A percentile compares a stretch with the other conserved stretches of the same genome.
Evolutionary conservation across 2,797 vertebrate genomes (phyloP).

Genomic region (Cirrhinus molitorella): DNA sequence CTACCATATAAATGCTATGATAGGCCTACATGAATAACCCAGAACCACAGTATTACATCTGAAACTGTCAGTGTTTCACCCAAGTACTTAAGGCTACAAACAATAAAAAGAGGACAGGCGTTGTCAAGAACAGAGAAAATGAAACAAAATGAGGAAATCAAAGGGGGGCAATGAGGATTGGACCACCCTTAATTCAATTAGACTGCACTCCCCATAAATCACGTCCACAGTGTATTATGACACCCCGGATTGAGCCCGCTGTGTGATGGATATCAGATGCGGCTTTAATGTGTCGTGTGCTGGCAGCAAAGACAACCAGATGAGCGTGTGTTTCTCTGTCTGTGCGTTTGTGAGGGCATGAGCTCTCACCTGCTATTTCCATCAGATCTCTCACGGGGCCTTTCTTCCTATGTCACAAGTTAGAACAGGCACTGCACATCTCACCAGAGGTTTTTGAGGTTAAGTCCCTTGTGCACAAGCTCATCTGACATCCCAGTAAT

Average conservation of each 20-base stretch:
- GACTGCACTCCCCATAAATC: constrained; percentile 17
- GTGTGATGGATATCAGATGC: constrained; percentile 27
- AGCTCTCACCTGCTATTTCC: constrained; percentile 32
- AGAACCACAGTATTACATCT: not conserved
- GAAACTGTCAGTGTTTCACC: not conserved
- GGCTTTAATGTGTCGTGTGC: not conserved
- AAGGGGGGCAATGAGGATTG: not conserved
- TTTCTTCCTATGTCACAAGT: constrained; percentile 19
- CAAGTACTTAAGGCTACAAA: not conserved
- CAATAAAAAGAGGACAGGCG: not conserved
- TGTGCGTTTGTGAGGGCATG: not conserved
- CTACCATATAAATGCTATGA: not conserved
- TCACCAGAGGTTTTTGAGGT: constrained; percentile 6
- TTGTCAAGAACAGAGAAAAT: not conserved
- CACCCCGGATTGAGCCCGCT: not conserved
- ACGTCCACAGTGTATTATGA: constrained; percentile 21
- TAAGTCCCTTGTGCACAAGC: not conserved
- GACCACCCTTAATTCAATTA: constrained; percentile 43
- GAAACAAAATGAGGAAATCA: not conserved
- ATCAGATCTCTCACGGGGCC: constrained; percentile 1
- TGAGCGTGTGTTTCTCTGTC: not conserved
- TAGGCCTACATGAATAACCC: not conserved
- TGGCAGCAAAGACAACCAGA: not conserved
- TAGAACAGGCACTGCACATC: constrained; percentile 12
- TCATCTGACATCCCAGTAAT: constrained; percentile 39